phyloP scores from a whole-genome alignment of 2,888 invertebrate species.

The Phyllotreta striolata region DNA sequence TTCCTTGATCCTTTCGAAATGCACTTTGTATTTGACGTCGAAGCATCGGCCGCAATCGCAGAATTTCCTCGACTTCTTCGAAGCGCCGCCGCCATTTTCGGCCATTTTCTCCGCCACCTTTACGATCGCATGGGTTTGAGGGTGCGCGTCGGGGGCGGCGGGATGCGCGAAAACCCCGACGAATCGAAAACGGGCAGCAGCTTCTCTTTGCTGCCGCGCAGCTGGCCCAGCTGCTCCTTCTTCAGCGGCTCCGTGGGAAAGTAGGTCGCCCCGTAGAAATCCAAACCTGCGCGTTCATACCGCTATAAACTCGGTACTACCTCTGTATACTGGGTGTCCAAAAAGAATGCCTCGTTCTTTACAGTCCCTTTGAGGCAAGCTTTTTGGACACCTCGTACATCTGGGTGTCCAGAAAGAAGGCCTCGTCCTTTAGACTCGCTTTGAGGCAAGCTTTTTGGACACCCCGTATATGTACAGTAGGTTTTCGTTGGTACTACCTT shows the following conservation, averaged over 20 bases:
- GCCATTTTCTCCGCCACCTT: conserved; percentile 25
- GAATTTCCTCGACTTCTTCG: conserved; percentile 25
- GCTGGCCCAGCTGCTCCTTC: conserved; percentile 65
- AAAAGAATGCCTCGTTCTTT: too few relatives aligned
- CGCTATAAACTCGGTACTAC: too few relatives aligned
- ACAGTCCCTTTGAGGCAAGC: too few relatives aligned
- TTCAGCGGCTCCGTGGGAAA: conserved; percentile 79
- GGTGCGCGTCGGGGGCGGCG: conserved; percentile 80
- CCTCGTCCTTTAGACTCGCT: too few relatives aligned
- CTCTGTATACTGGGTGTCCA: too few relatives aligned
- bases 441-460: too few relatives aligned
- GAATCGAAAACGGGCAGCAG: conserved; percentile 82
- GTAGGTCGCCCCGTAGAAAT: conserved; percentile 88
- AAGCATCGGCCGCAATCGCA: conserved; percentile 7
- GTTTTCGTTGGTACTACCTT: conserved; percentile 59
- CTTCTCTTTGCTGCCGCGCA: conserved; percentile 65
- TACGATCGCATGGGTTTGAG: conserved; percentile 55
- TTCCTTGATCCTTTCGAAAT: not conserved
- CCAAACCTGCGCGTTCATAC: conserved; percentile 65
- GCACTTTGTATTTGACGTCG: conserved; percentile 10
- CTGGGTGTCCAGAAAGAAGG: too few relatives aligned
- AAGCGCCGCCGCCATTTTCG: conserved; percentile 31
- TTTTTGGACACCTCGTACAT: too few relatives aligned
- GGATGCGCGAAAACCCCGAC: conserved; percentile 83
- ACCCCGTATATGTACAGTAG: not conserved